Base-by-base conservation (phyloP, 2,797 vertebrate species). In the Bradypodion ventrale region DNA sequence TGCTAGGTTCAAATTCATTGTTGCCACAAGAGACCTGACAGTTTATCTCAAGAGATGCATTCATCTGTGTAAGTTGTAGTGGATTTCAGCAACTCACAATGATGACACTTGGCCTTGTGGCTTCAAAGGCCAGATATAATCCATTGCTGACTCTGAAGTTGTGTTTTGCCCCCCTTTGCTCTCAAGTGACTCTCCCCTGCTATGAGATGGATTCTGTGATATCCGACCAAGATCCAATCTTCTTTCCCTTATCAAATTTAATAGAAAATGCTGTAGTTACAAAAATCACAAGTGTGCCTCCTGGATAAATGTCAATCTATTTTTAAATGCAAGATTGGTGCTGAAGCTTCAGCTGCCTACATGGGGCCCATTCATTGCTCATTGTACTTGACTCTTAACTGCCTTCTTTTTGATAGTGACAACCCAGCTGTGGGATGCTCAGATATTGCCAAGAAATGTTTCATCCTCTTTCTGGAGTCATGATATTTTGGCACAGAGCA, bases 171-270 rank as follows among this genome's bases (percentile, higher is more conserved):
- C 89, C 56, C 35, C 70, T 88, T 86, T 89, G 87, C 91, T 91
- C 85, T 92, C 84, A 88, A 56, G 86, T 90, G 91, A 93, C 93
- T 92, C 92, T 93, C 90, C 89, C 92, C 92, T 87, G 89, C 91
- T 79, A 93, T 89, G 90, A 92, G 92, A 81, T 0, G 32, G 91
- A 92, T 92, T 92, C 92, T 93, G 91, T 37, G 92, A 92, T 92
- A 93, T 94, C 88, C 93, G 83, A 91, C 91, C 91, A 91, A 91
- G 93, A 93, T 90, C 89, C 91, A 93, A 94, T 94, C 91, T 94
- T 93, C 91, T 93, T 87, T 88, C 85, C 80, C 91, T 93, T 93
- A 93, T 93, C 89, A 90, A 93, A 90, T 81, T 35, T 93, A 93
- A 93, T 88, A 77, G 92, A 93, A 93, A 92, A 87, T 91, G 89